Evolutionary conservation across 2,797 vertebrate genomes (phyloP), one percentile per base, ranked within the genome.

Genomic region (Acipenser ruthenus): DNA sequence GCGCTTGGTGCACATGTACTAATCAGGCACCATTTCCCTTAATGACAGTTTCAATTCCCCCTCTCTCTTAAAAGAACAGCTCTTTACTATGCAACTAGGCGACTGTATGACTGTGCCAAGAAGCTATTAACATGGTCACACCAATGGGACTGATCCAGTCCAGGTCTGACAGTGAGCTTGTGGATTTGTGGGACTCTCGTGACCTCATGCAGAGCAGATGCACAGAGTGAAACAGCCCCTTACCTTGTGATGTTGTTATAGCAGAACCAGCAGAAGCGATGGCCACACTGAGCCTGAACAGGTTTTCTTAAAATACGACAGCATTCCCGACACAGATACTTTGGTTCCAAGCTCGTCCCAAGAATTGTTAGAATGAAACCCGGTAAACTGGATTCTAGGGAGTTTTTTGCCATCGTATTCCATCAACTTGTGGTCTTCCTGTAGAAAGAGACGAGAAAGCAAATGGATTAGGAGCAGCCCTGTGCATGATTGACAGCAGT

Each of bases 271-370:
- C 96, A 99, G 88, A 95, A 99, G 64, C 97, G 94, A 70, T 99
- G 97, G 12, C 97, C 96, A 0, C 97, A 99, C 81, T 95, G 93
- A 0, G 95, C 97, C 82, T 99, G 97, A 72, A 94, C 92, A 0
- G 97, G 96, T 72, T 91, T 88, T 78, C 97, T 87, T 64, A 99
- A 73, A 23, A 99, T 92, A 69, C 93, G 93, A 78, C 81, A 86
- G 78, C 96, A 99, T 59, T 95, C 92, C 0, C 94, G 94, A 73
- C 96, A 99, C 78, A 96, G 91, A 80, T 99, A 99, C 72, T 99
- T 99, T 77, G 88, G 89, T 75, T 98, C 96, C 76, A 96, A 87
- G 65, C 88, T 91, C 12, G 94, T 90, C 1, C 91, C 93, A 71
- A 99, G 83, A 66, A 98, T 93, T 64, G 86, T 91, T 79, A 86